Base-by-base conservation (phyloP, 2,888 invertebrate genomes). In the Lasioglossum calceatum region DNA sequence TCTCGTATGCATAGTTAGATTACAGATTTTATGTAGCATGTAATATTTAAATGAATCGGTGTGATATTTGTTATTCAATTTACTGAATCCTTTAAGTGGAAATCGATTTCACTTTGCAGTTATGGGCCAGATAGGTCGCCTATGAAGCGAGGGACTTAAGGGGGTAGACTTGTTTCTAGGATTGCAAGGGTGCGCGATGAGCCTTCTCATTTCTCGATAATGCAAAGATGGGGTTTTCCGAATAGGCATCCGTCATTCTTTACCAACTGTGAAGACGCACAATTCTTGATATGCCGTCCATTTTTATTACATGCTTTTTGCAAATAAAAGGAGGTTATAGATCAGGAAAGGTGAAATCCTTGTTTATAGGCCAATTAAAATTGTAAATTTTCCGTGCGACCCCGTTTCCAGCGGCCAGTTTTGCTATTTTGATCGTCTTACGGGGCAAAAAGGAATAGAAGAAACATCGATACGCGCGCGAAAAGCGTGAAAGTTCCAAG, bases 401-500 rank as follows among this genome's bases (percentile, higher is more conserved):
- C 74, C 67, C 19, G 42, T 71, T 81, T 77, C 54, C 16, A 58
- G 5, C 8, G 2, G 7, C 4, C 10, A 23, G 44, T 50, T 61
- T 42, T 16, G 16, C 79, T 16, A 73, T n/a, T 71, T 70, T 14
- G 47, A 70, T 70, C 64, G 39, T 27, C 16, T 16, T 16, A 67
- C 10, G 14, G 27, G 16, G 8, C 16, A 50, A 74, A 54, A 44
- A 39, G 8, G 12, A 70, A 19, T 19, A 42, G 14, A 19, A 36
- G 36, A 44, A 71, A 4, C 71, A 54, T 32, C 10, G 75, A 54
- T 32, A 61, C 16, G 47, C 27, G 23, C 23, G 16, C 27, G 73
- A 54, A 67, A 77, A 81, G 44, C 78, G 85, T 82, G 86, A 85
- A 86, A 85, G 86, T 85, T 78, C 16, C 42, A n/a, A 27, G 27